Percentiles rank a stretch among this genome's conserved stretches.
Conservation (phyloP, 2,113 vertebrate genomes). For the Centropristis striata region DNA sequence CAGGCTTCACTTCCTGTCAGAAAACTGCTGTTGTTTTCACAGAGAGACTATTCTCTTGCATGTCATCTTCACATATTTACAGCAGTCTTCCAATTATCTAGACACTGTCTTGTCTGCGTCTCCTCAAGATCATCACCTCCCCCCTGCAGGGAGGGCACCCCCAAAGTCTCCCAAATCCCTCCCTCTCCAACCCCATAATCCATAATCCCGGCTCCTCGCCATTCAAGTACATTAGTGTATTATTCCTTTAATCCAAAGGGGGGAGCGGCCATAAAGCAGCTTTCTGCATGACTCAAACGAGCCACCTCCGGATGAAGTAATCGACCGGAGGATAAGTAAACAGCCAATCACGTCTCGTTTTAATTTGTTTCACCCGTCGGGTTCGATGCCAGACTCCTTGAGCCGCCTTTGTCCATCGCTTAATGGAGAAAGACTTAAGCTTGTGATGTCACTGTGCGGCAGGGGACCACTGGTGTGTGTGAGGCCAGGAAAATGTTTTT, state of each 20-base stretch:
- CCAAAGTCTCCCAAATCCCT: constrained; percentile 53
- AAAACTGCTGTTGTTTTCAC: too few species aligned
- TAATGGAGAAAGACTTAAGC: not conserved
- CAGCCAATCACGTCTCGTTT: constrained; percentile 61
- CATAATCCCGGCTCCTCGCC: constrained; percentile 73
- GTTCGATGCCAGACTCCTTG: constrained; percentile 13
- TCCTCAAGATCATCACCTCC: constrained; percentile 26
- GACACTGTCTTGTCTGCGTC: constrained; percentile 44
- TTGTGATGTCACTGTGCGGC: constrained; percentile 9
- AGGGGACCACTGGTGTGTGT: not conserved
- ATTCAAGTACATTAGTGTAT: constrained; percentile 82
- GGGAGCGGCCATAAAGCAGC: constrained; percentile 58
- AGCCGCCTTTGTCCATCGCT: constrained; percentile 4
- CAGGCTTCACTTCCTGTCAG: too few species aligned
- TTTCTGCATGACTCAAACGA: constrained; percentile 60
- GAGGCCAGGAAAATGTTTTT: not conserved
- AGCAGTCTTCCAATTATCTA: constrained; percentile 10
- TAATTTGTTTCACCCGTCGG: constrained; percentile 69
- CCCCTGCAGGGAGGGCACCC: constrained; percentile 32
- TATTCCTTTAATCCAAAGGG: constrained; percentile 77
- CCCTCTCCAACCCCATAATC: constrained; percentile 64
- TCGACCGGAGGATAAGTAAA: constrained; percentile 43
- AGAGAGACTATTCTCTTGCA: not conserved
- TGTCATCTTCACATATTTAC: constrained; percentile 21
- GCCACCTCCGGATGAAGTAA: constrained; percentile 59